Evolutionary conservation across 2,888 invertebrate species (phyloP).

Genomic region (Ochropacha duplaris): DNA sequence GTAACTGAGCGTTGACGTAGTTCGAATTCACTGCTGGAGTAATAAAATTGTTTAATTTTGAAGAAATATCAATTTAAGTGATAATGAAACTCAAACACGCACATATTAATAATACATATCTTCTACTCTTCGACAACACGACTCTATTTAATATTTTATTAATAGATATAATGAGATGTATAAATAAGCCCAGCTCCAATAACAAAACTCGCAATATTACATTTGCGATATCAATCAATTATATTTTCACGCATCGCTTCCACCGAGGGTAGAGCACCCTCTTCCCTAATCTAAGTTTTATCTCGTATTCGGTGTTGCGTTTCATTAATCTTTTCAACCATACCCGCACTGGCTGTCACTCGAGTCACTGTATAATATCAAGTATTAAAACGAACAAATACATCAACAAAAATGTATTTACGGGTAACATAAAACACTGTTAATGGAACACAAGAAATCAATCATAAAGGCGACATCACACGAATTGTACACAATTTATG

Average conservation of each 20-base stretch:
- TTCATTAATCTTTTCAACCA: neutral
- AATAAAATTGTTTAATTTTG: neutral
- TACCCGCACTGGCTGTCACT: neutral
- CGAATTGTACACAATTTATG: constrained; percentile 19
- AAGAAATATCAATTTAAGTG: too few species aligned
- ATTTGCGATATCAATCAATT: constrained; percentile 5
- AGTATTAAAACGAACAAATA: neutral
- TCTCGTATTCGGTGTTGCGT: neutral
- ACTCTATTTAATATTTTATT: neutral
- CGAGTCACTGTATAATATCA: neutral
- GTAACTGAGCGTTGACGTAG: neutral
- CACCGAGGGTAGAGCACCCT: neutral
- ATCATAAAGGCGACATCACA: constrained; percentile 26
- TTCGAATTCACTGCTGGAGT: neutral
- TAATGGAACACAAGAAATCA: constrained; percentile 30
- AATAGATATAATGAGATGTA: neutral
- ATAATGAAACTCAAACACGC: too few species aligned
- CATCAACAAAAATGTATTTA: neutral
- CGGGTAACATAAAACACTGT: constrained; percentile 7
- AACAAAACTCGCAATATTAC: neutral
- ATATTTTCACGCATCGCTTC: constrained; percentile 5
- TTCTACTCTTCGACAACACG: neutral
- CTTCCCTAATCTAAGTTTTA: constrained; percentile 1
- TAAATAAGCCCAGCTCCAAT: neutral
- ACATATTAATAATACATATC: neutral